Conservation (phyloP, 2,113 vertebrate genomes). For the Oncorhynchus masou region DNA sequence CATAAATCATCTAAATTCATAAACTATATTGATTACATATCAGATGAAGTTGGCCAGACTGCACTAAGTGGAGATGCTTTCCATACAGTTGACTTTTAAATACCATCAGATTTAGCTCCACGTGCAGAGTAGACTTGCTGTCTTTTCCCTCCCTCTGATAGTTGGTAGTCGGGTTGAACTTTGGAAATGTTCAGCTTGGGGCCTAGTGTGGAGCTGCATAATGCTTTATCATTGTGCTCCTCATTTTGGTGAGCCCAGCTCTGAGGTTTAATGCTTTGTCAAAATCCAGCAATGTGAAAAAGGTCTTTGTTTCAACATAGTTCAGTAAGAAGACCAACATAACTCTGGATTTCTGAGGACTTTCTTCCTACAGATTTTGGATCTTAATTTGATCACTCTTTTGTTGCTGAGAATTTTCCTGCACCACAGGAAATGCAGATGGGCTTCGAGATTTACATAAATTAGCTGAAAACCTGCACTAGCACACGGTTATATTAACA, state of each 20-base stretch:
- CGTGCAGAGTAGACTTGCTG: constrained; percentile 55
- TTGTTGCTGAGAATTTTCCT: neutral
- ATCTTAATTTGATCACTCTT: too few relatives aligned
- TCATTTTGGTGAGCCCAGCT: constrained; percentile 42
- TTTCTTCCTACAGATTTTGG: neutral
- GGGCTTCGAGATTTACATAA: too few relatives aligned
- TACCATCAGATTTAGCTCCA: constrained; percentile 67
- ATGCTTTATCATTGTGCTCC: constrained; percentile 65
- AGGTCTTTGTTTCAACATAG: constrained; percentile 57
- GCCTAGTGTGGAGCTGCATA: constrained; percentile 53
- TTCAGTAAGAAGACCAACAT: constrained; percentile 26
- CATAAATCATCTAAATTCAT: too few relatives aligned
- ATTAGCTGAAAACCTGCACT: too few relatives aligned
- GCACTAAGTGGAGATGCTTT: constrained; percentile 20
- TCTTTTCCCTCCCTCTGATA: constrained; percentile 18
- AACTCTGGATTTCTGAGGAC: constrained; percentile 32
- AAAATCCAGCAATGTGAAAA: constrained; percentile 52
- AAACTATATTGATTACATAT: too few relatives aligned
- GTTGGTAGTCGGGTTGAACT: constrained; percentile 66
- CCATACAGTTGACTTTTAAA: constrained; percentile 62
- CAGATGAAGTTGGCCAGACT: neutral
- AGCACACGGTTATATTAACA: too few relatives aligned
- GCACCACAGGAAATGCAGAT: too few relatives aligned
- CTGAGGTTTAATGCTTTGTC: constrained; percentile 41
- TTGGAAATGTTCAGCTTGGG: constrained; percentile 59